Conservation (phyloP, 2,888 invertebrate species). For the Meghimatium bilineatum region DNA sequence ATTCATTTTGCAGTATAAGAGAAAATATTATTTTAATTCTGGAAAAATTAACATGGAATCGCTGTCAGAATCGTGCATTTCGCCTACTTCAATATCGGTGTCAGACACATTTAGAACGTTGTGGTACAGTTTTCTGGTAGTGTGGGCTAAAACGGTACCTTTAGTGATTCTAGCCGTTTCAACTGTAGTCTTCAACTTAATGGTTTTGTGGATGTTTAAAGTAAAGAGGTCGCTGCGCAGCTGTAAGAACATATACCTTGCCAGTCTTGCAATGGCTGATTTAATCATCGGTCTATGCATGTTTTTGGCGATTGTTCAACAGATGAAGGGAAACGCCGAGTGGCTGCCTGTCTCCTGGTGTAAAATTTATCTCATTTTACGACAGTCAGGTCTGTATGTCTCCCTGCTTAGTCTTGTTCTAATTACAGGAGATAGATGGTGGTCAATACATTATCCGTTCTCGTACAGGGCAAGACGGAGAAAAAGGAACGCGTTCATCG, state of each 20-base stretch:
- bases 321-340: conserved; percentile 46
- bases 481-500: conserved; percentile 59
- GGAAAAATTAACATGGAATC: background rate
- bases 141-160: conserved; percentile 55
- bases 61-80: background rate
- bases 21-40: background rate
- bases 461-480: conserved; percentile 66
- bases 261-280: conserved; percentile 67
- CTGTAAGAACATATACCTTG: conserved; percentile 69
- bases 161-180: conserved; percentile 60
- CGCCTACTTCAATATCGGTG: background rate
- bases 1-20: too few species aligned
- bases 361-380: conserved; percentile 57
- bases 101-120: background rate
- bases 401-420: conserved; percentile 68
- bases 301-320: conserved; percentile 63
- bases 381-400: conserved; percentile 61
- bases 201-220: conserved; percentile 65
- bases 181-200: conserved; percentile 65
- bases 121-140: conserved; percentile 44
- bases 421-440: conserved; percentile 69
- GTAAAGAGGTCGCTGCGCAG: conserved; percentile 60
- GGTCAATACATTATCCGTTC: conserved; percentile 69
- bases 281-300: conserved; percentile 65
- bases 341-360: conserved; percentile 52